These are phyloP conservation scores for Lacerta bilineata DNA, from an alignment of 2,797 vertebrate genomes.

Conservation along the genomic window DNA sequence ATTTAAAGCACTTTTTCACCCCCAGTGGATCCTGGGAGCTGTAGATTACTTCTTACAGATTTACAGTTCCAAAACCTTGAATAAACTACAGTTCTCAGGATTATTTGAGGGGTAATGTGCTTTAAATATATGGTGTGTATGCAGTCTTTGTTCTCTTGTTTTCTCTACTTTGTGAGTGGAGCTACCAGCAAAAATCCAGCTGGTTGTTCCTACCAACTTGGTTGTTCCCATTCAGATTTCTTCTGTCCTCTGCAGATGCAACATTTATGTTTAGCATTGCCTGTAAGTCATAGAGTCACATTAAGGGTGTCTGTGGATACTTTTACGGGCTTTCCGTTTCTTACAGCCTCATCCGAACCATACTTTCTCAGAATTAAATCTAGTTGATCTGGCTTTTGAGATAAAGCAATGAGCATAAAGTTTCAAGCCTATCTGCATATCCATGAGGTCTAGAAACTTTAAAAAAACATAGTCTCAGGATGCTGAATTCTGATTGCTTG, in stretches of 20 bases:
- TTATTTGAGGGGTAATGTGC: no score
- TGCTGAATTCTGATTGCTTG: no score
- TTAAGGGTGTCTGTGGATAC: neutral
- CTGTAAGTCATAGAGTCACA: neutral
- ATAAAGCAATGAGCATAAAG: neutral
- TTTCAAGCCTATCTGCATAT: neutral
- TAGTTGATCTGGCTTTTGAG: neutral
- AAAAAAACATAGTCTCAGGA: neutral
- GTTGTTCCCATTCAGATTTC: neutral
- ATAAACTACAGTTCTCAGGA: no score
- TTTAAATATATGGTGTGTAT: no score
- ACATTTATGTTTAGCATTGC: neutral
- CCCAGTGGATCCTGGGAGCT: no score
- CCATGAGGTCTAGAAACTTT: neutral
- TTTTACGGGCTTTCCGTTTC: neutral
- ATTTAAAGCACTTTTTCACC: no score
- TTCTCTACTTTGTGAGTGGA: neutral
- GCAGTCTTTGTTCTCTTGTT: neutral
- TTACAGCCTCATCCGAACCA: neutral
- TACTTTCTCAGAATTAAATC: neutral
- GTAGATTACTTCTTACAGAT: no score
- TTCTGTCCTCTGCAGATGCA: neutral
- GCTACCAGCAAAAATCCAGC: neutral
- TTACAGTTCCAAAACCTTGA: no score
- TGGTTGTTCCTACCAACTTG: neutral